Conservation (phyloP, 2,113 vertebrate genomes). For the Rhadina sibilatrix region DNA sequence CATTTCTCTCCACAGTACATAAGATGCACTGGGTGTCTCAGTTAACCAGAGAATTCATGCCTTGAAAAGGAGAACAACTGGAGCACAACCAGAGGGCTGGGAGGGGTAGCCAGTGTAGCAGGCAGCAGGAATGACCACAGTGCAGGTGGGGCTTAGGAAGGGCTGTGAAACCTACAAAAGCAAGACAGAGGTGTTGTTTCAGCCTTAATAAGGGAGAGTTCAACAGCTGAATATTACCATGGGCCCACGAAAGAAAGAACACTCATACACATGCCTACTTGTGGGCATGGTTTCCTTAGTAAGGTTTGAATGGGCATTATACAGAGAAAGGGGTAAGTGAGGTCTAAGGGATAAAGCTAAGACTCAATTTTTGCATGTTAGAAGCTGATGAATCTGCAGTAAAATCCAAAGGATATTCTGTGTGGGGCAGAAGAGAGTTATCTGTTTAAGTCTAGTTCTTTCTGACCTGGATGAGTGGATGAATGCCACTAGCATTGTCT, state of each 20-base stretch:
- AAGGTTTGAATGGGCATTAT: neutral
- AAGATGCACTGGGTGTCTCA: neutral
- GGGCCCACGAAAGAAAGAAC: neutral
- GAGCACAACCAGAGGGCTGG: neutral
- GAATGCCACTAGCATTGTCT: neutral
- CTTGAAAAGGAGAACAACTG: neutral
- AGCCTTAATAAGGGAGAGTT: neutral
- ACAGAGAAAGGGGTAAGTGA: neutral
- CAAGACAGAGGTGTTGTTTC: neutral
- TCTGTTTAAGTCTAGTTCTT: neutral
- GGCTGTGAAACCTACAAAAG: neutral
- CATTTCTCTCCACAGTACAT: neutral
- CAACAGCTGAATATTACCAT: neutral
- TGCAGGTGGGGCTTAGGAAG: neutral
- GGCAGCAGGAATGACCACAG: neutral
- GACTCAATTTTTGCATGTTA: neutral
- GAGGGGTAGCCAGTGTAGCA: neutral
- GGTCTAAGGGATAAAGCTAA: neutral
- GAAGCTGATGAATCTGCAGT: neutral
- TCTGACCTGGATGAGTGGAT: neutral
- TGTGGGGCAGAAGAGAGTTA: neutral
- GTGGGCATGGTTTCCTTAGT: neutral
- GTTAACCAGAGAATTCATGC: neutral
- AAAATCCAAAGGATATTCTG: neutral
- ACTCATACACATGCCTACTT: fast-evolving